These are phyloP conservation scores for Stigmatopora nigra DNA, from an alignment of 2,113 vertebrate genomes.

Conservation along the genomic window DNA sequence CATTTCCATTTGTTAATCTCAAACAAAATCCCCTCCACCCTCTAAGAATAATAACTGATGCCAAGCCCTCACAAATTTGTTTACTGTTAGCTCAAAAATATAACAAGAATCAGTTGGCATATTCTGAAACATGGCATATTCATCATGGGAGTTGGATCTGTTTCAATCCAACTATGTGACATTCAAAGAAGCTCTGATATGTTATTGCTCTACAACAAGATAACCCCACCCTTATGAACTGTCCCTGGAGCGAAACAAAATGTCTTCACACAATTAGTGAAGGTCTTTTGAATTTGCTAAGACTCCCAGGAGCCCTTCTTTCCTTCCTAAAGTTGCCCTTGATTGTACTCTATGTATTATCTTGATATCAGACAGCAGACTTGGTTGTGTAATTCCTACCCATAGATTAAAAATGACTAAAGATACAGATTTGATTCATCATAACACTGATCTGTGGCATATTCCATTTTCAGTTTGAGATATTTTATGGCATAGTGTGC, in stretches of 20 bases:
- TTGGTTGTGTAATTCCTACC: conserved; percentile 7
- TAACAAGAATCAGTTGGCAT: conserved; percentile 24
- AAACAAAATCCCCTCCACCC: not conserved
- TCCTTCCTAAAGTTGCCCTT: conserved; percentile 37
- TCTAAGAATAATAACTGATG: not conserved
- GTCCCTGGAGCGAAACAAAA: conserved; percentile 39
- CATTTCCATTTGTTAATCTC: not conserved
- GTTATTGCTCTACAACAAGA: conserved; percentile 25
- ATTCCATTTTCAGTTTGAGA: not conserved
- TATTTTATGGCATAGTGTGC: not conserved
- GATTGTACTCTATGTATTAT: conserved; percentile 15
- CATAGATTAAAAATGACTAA: not conserved
- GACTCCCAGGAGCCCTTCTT: conserved; percentile 33
- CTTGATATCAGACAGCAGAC: conserved; percentile 21
- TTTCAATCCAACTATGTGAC: conserved; percentile 21
- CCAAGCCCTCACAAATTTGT: not conserved
- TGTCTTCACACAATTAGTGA: conserved; percentile 16
- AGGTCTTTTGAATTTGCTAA: conserved; percentile 33
- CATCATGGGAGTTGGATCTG: conserved; percentile 8
- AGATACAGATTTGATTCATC: conserved; percentile 5
- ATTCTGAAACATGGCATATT: conserved; percentile 2
- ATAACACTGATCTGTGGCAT: not conserved
- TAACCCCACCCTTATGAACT: conserved; percentile 46
- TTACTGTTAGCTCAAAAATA: not conserved
- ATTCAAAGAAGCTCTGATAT: conserved; percentile 43